phyloP scores from a whole-genome alignment of 35 echinoderm and acorn worm genomes.

The Patiria miniata region DNA sequence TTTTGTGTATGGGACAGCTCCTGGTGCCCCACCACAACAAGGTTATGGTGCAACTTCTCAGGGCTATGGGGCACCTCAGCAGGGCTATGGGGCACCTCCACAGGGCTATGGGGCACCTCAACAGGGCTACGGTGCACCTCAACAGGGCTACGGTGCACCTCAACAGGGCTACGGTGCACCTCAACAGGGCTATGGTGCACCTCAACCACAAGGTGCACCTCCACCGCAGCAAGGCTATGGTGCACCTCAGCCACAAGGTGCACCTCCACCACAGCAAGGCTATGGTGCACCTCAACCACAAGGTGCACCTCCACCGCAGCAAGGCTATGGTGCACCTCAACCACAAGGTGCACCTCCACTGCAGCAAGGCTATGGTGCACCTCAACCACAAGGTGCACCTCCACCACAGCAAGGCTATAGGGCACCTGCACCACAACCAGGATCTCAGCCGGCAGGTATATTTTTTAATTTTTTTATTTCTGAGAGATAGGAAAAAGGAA shows the following conservation, averaged over 20 bases:
- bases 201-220: conserved; percentile 41
- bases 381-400: conserved; percentile 66
- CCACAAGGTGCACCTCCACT: conserved; percentile 19
- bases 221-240: conserved; percentile 29
- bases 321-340: conserved; percentile 6
- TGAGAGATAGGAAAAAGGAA: no score
- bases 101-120: conserved; percentile 55
- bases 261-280: conserved; percentile 47
- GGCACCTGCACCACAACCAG: conserved; percentile 31
- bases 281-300: conserved; percentile 74
- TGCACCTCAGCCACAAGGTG: neutral
- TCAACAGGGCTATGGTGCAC: neutral
- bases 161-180: conserved; percentile 36
- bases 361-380: conserved; percentile 60
- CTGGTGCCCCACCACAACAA: conserved; percentile 35
- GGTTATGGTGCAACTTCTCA: conserved; percentile 53
- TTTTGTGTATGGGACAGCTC: no score
- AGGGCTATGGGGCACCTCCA: conserved; percentile 52
- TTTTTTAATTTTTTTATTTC: no score
- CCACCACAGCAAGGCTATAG: conserved; percentile 61
- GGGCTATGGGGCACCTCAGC: conserved; percentile 51
- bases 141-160: conserved; percentile 31
- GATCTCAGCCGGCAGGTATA: no score
- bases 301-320: conserved; percentile 33
- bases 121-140: conserved; percentile 48